Conservation (phyloP, 2,797 vertebrate genomes). For the Acanthopagrus latus region DNA sequence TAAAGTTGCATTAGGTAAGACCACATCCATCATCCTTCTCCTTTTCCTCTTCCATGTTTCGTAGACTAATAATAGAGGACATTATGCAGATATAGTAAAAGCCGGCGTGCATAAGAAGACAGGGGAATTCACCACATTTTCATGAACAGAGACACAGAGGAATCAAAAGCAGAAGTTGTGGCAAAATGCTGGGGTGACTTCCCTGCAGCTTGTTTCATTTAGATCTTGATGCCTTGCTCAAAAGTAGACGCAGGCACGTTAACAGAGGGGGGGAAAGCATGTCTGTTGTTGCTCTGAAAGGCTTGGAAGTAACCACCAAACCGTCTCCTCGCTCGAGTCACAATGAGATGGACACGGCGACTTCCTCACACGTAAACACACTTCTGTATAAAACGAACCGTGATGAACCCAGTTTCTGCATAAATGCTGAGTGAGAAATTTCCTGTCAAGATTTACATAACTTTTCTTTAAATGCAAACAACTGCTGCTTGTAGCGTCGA, state of each 20-base stretch:
- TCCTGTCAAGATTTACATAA: conserved; percentile 37
- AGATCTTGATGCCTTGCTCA: conserved; percentile 44
- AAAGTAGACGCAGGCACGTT: conserved; percentile 1
- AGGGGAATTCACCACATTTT: conserved; percentile 38
- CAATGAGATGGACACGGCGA: background rate
- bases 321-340: background rate
- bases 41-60: background rate
- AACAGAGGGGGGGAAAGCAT: conserved; percentile 1
- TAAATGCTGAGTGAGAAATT: conserved; percentile 26
- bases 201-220: conserved; percentile 52
- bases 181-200: conserved; percentile 44
- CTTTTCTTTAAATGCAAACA: conserved; percentile 5
- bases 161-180: conserved; percentile 74
- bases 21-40: conserved; percentile 4
- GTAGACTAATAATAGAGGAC: background rate
- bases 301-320: background rate
- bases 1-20: background rate
- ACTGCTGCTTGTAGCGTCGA: background rate
- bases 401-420: conserved; percentile 14
- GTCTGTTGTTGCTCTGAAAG: background rate
- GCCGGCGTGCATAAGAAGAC: conserved; percentile 25
- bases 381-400: conserved; percentile 15
- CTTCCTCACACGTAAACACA: conserved; percentile 11
- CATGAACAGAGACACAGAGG: conserved; percentile 41
- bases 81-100: conserved; percentile 27